Percentiles rank a stretch among this genome's conserved stretches.
phyloP scores from a whole-genome alignment of 2,113 vertebrate genomes.

The Oceanites oceanicus region DNA sequence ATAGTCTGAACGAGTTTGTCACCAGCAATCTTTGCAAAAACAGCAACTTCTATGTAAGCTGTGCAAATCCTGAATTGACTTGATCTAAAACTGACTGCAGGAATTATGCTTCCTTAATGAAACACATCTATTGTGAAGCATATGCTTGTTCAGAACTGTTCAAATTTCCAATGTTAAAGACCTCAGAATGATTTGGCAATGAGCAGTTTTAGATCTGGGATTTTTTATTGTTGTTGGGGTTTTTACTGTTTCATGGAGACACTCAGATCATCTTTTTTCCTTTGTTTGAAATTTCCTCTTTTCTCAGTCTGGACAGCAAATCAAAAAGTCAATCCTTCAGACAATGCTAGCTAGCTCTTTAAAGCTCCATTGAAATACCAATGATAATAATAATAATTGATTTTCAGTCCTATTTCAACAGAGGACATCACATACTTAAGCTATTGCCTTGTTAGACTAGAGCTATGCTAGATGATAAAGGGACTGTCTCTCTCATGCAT shows the following conservation, averaged over 20 bases:
- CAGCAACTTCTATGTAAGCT: neutral
- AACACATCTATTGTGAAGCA: neutral
- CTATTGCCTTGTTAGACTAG: conserved; percentile 11
- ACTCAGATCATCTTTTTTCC: neutral
- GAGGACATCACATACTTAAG: neutral
- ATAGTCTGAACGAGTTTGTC: neutral
- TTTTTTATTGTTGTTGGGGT: too few species aligned
- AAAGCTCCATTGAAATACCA: conserved; percentile 10
- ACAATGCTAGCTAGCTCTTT: neutral
- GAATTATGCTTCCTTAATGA: neutral
- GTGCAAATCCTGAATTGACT: neutral
- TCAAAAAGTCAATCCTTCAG: conserved; percentile 12
- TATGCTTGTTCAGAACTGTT: neutral
- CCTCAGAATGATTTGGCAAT: neutral
- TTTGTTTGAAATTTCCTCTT: neutral
- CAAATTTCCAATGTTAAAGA: neutral
- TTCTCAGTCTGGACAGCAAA: neutral
- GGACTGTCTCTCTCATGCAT: neutral
- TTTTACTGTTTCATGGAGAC: neutral
- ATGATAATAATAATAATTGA: conserved; percentile 25
- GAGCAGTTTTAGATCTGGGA: neutral
- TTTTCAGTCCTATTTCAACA: conserved; percentile 23
- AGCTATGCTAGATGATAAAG: neutral
- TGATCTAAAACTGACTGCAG: neutral
- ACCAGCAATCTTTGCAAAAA: neutral